Evolutionary conservation across 2,888 invertebrate genomes (phyloP), one percentile per base, ranked within the genome.

Genomic region (Oscheius myriophilus): DNA sequence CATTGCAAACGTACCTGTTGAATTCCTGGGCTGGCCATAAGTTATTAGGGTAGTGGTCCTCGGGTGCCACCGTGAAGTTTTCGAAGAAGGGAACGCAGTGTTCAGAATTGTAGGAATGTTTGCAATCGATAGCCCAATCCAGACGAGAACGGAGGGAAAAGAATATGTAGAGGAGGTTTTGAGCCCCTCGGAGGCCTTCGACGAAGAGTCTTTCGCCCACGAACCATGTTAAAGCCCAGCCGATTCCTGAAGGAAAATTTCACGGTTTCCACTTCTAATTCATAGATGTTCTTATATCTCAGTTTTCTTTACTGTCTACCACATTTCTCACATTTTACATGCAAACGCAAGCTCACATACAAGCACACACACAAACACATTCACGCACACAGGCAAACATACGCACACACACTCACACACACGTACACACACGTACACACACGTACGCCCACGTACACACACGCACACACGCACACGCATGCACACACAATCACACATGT

Each of bases 11-110:
- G 12, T 33, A 80, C 80, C 69, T 58, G 57, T 80, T 81, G 62
- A 81, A 81, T 64, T 81, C 79, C 59, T 81, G 79, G 9, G 81
- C 78, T 21, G 81, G 79, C 81, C 81, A 81, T 64, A 73, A 78
- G 55, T 81, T 81, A 51, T 79, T 72, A 21, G 79, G 81, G 63
- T 67, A 76, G 39, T 74, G 70, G 6, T 67, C 62, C 2, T 55
- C 65, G 4, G 55, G 61, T 25, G 76, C 67, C 0, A 69, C 54
- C 51, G 76, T 78, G 49, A 61, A 61, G 12, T 51, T 18, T 18
- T 75, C 71, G 16, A 11, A 7, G 25, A 81, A 75, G 16, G 54
- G 21, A 21, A 65, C 26, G 23, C 76, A 76, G 42, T 67, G 69
- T 57, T 70, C 39, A 0, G 72, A 55, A 26, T 73, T 72, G 52